Base-by-base conservation (phyloP, 2,888 invertebrate species). In the Leucania comma region DNA sequence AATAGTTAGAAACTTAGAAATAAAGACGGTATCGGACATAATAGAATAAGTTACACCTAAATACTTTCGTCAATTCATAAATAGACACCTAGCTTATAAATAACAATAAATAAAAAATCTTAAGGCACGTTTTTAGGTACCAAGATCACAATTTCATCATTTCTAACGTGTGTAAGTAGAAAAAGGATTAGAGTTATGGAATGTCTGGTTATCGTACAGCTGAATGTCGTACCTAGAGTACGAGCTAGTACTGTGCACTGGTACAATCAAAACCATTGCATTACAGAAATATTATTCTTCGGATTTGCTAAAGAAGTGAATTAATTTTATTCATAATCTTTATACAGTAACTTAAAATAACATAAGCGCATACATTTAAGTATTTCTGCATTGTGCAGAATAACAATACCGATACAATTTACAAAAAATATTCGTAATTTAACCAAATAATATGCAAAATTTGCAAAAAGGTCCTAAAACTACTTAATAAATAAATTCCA, bases 371-470 rank as follows among this genome's bases (percentile, higher is more conserved):
- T 95, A 95, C 94, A 94, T 91, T 93, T 93, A 95, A 95, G 92
- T 95, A 96, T 95, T 96, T 96, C 96, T 91, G 95, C 96, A 95
- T 95, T 96, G 92, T 96, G 95, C 96, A 96, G 96, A 96, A 96
- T 96, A 96, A 96, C 96, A 95, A 94, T 95, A 95, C 94, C 93
- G 95, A 95, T 95, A 94, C 94, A 95, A 95, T 96, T 95, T 96
- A 96, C 95, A 96, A 94, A 95, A 93, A 94, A 94, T 93, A 94
- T 90, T 89, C 88, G 88, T 90, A 91, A 86, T 89, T 92, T 90
- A 91, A 90, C 90, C 91, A 91, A 90, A 91, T 91, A 90, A 91
- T 93, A 90, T 92, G 93, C 92, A 91, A 91, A 91, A 86, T 86
- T 91, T 90, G 92, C 93, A 92, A 90, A 87, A 89, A 85, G 88